Evolutionary conservation across 2,797 vertebrate genomes (phyloP).

Genomic region (Streptopelia turtur): DNA sequence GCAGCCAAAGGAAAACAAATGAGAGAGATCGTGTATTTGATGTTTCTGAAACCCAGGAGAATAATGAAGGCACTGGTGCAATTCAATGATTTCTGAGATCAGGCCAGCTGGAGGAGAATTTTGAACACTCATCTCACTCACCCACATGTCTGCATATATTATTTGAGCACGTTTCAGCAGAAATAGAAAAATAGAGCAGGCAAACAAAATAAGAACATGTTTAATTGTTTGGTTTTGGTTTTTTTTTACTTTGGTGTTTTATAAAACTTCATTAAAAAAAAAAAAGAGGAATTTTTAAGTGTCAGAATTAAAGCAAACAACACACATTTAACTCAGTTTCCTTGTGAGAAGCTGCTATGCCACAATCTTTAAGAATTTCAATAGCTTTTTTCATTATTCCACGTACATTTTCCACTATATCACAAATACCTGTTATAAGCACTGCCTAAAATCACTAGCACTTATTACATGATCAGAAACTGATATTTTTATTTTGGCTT

Average conservation of each 20-base stretch:
- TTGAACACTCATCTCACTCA: neutral
- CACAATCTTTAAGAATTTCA: neutral
- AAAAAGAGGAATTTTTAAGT: neutral
- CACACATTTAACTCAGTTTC: neutral
- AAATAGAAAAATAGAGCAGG: neutral
- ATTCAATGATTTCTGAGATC: neutral
- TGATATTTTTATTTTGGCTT: neutral
- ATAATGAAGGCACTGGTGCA: neutral
- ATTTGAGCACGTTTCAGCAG: neutral
- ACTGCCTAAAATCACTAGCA: neutral
- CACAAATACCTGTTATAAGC: neutral
- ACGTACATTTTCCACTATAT: neutral
- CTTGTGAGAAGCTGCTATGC: neutral
- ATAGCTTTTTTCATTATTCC: neutral
- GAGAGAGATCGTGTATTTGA: neutral
- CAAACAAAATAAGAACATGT: neutral
- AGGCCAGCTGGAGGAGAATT: neutral
- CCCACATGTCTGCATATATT: neutral
- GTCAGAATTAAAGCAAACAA: neutral
- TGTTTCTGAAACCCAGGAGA: neutral
- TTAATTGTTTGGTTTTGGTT: neutral
- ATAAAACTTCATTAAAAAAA: neutral
- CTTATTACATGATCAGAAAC: neutral
- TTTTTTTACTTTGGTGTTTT: neutral
- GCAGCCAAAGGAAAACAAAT: neutral